Evolutionary conservation across 2,888 invertebrate species (phyloP), one percentile per base, ranked within the genome.

Genomic region (Chrysina gloriosa): DNA sequence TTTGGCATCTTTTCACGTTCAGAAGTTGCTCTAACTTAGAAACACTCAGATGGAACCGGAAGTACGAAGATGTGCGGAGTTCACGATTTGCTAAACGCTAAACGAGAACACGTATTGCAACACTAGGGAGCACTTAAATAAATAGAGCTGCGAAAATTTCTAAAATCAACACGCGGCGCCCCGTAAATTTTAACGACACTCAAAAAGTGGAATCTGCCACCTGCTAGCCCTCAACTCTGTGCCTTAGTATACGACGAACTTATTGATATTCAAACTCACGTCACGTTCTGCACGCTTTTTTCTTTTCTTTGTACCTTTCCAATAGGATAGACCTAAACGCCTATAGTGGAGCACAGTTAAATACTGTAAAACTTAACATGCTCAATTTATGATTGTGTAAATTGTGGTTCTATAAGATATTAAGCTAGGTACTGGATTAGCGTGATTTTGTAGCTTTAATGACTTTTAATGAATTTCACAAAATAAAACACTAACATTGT

Each of bases 101-200:
- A 61, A 61, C 58, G 58, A 61, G 65, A 65, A 50, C 65, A 65
- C 65, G 65, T 65, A 52, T 52, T 50, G 29, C 65, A 50, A 65
- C 65, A 50, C 52, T 50, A 52, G 65, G 65, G 29, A 66, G 58
- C 31, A 66, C 66, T 63, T 63, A 64, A 68, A 68, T 68, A 68
- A 68, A 68, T 63, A 68, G 52, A 65, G 63, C 16, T 54, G 63
- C 52, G 63, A 52, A 68, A 68, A 68, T 68, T 68, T 63, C 68
- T 63, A 68, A 68, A 68, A 68, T 68, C 68, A 68, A 68, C 68
- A 68, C 9, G 16, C 42, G 5, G 14, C 23, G 58, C 63, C 29
- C 31, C 19, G 54, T 68, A 68, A 68, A 68, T 68, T 68, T 63
- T 68, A 68, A 68, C 68, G 52, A 52, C 68, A 63, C 68, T 68